Conservation (phyloP, 2,888 invertebrate genomes). For the Chrysolina americana region DNA sequence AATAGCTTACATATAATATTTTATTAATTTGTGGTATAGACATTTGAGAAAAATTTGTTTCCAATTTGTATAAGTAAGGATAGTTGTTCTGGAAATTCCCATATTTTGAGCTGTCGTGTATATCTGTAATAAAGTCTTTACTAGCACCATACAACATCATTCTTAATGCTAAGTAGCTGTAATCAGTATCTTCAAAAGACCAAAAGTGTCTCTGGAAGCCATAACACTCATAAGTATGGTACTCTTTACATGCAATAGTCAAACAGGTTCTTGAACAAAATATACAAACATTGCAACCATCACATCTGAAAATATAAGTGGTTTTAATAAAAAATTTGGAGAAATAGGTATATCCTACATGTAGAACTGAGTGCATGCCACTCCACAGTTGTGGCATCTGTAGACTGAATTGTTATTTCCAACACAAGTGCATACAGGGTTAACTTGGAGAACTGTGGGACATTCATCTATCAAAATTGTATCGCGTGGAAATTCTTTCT, state of each 20-base stretch:
- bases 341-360: conserved; percentile 43
- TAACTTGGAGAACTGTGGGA: conserved; percentile 54
- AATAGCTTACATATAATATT: conserved; percentile 52
- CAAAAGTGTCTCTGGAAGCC: conserved; percentile 58
- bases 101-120: conserved; percentile 37
- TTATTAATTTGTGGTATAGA: conserved; percentile 45
- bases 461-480: conserved; percentile 52
- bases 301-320: conserved; percentile 51
- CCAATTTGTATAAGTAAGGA: conserved; percentile 49
- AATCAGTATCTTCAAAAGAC: conserved; percentile 52
- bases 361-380: conserved; percentile 48
- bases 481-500: conserved; percentile 39
- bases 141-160: conserved; percentile 56
- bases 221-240: conserved; percentile 58
- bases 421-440: conserved; percentile 51
- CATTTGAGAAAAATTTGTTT: conserved; percentile 50
- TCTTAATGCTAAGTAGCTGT: conserved; percentile 55
- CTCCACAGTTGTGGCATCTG: conserved; percentile 57
- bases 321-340: conserved; percentile 16
- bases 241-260: conserved; percentile 46
- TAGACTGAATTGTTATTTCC: conserved; percentile 44
- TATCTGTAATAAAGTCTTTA: conserved; percentile 46
- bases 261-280: conserved; percentile 55
- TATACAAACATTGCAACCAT: conserved; percentile 53
- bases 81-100: conserved; percentile 50